Evolutionary conservation across 2,113 vertebrate genomes (phyloP), one percentile per base, ranked within the genome.

Genomic region (Lophochroa leadbeateri): DNA sequence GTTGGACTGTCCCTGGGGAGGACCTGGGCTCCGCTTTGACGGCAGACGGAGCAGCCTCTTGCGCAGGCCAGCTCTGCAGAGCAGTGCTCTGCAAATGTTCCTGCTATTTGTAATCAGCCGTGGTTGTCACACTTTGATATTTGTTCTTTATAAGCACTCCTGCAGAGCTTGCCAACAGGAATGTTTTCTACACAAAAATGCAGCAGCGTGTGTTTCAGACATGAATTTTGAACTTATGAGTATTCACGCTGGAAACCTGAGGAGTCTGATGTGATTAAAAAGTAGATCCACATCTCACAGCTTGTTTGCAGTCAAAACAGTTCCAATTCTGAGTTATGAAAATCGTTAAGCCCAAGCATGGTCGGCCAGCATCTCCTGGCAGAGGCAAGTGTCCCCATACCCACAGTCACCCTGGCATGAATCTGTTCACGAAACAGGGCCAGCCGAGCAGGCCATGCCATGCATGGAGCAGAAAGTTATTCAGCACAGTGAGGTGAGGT

Each of bases 81-180:
- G 65, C 75, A 58, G 28, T 39, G 85, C 92, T 96, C 93, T 93
- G 96, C 96, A 94, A 96, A 96, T 78, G 90, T 94, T 96, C 76
- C 92, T 97, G 94, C 92, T 94, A 95, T 96, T 97, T 97, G 94
- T 95, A 95, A 96, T 95, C 94, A 96, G 90, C 90, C 4, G 13
- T 11, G 58, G 63, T 90, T 95, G 94, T 88, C 96, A 95, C 96
- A 92, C 93, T 97, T 92, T 96, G 96, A 90, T 96, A 96, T 96
- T 97, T 96, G 95, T 96, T 97, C 96, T 96, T 82, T 92, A 87
- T 78, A 28, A 96, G 95, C 95, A 75, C 88, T 94, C 95, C 96
- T 96, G 92, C 93, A 74, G 96, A 93, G 93, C 92, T 92, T 96
- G 94, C 94, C 96, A 92, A 95, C 96, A 55, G 96, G 94, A 96